phyloP scores from a whole-genome alignment of 2,797 vertebrate species.

The Xiphophorus birchmanni region DNA sequence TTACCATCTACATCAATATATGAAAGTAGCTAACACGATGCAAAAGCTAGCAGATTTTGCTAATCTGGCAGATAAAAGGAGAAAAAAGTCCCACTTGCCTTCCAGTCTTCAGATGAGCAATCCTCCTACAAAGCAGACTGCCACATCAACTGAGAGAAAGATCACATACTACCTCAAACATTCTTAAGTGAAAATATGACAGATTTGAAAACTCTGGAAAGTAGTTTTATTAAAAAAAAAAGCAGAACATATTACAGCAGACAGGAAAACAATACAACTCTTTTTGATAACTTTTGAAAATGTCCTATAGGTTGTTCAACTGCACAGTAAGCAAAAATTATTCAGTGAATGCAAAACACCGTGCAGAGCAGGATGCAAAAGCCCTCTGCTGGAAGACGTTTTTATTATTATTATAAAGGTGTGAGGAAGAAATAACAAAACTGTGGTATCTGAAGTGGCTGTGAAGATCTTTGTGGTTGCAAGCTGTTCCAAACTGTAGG shows the following conservation, averaged over 20 bases:
- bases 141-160: neutral
- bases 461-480: slow-evolving; percentile 16
- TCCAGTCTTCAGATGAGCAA: slow-evolving; percentile 1
- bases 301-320: neutral
- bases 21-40: neutral
- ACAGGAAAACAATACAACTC: neutral
- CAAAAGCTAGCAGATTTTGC: neutral
- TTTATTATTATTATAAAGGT: neutral
- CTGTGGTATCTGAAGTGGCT: neutral
- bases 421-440: neutral
- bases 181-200: neutral
- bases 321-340: neutral
- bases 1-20: neutral
- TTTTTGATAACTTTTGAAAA: neutral
- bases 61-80: neutral
- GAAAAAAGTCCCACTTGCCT: neutral
- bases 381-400: neutral
- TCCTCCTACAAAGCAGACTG: neutral
- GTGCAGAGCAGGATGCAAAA: neutral
- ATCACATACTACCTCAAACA: neutral
- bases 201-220: neutral
- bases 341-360: neutral
- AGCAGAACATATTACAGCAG: neutral
- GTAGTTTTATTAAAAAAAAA: neutral
- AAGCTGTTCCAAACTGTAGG: neutral